Evolutionary conservation across 2,797 vertebrate genomes (phyloP).

Genomic region (Ceyx erithaca): DNA sequence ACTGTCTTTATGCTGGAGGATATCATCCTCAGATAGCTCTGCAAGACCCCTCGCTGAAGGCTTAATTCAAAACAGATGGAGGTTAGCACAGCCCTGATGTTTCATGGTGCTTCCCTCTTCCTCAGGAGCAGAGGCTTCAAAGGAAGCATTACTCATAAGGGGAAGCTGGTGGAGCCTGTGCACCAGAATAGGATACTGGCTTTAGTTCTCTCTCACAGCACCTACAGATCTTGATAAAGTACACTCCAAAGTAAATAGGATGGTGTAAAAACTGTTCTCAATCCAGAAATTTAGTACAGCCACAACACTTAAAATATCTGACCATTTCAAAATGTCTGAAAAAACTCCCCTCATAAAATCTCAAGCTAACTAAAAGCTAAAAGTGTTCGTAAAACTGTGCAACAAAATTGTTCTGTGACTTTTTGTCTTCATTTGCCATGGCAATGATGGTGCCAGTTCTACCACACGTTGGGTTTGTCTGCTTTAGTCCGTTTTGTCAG

Average conservation of each 20-base stretch:
- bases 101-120: neutral
- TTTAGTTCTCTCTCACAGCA: neutral
- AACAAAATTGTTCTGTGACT: neutral
- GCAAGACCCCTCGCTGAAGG: neutral
- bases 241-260: neutral
- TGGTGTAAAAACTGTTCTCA: neutral
- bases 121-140: neutral
- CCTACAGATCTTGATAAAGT: neutral
- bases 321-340: neutral
- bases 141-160: neutral
- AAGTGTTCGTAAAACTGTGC: neutral
- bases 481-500: neutral
- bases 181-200: neutral
- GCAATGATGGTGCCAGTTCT: neutral
- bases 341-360: neutral
- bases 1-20: neutral
- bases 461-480: neutral
- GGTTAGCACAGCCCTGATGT: neutral
- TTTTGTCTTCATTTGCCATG: neutral
- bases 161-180: neutral
- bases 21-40: neutral
- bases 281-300: neutral
- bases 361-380: neutral
- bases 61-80: neutral
- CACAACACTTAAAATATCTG: neutral